These are phyloP conservation scores for Syndactyla subalaris DNA, from an alignment of 2,797 vertebrate species.

Conservation along the genomic window DNA sequence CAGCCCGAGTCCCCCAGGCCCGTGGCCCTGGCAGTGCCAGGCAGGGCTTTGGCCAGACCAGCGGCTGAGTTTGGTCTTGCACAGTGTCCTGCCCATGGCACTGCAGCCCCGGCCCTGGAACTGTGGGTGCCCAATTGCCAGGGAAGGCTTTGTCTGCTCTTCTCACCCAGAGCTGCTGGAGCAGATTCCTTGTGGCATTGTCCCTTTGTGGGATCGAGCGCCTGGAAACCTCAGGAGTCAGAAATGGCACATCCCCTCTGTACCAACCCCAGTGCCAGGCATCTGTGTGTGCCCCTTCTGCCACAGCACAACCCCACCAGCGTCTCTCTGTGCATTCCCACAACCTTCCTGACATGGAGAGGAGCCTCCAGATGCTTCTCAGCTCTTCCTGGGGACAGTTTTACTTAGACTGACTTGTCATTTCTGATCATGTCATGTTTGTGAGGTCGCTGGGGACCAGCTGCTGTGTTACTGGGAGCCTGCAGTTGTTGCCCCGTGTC, in stretches of 20 bases:
- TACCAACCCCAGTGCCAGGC: background rate
- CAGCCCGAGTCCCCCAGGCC: background rate
- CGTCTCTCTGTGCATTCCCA: background rate
- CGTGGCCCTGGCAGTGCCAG: background rate
- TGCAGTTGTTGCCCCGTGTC: background rate
- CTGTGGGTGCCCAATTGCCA: background rate
- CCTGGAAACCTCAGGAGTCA: background rate
- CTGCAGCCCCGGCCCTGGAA: rapidly evolving
- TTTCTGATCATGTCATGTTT: background rate
- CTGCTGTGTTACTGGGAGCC: background rate
- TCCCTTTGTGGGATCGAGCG: background rate
- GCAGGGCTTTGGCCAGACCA: background rate
- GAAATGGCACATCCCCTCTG: rapidly evolving
- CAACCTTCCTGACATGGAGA: background rate
- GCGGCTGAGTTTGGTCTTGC: background rate
- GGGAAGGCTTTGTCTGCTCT: background rate
- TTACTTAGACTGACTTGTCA: background rate
- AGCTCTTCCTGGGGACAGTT: background rate
- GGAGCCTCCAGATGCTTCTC: background rate
- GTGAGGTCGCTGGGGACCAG: background rate
- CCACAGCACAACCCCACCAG: background rate
- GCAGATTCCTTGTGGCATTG: background rate
- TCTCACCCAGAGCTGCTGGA: background rate
- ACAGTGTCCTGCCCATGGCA: background rate
- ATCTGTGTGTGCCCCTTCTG: background rate